phyloP scores from a whole-genome alignment of 2,888 invertebrate species.

The Romanomermis culicivorax region DNA sequence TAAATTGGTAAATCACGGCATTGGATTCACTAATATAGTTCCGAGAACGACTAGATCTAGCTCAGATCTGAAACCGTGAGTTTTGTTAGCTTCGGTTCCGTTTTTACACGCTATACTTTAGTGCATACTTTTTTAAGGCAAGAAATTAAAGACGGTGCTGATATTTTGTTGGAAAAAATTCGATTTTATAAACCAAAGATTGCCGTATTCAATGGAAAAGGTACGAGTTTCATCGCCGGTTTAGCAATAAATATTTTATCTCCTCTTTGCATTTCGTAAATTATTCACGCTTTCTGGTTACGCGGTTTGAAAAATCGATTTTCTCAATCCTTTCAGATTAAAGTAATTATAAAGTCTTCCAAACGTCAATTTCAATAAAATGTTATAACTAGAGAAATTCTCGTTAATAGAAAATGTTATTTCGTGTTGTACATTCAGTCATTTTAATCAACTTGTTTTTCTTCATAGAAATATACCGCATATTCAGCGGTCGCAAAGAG shows the following conservation, averaged over 20 bases:
- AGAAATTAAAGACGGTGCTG: constrained; percentile 42
- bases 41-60: constrained; percentile 81
- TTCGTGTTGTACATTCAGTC: no score
- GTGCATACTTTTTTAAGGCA: constrained; percentile 22
- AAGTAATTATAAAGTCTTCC: no score
- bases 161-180: constrained; percentile 65
- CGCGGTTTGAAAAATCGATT: no score
- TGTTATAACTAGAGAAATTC: no score
- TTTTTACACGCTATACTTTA: not conserved
- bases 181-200: constrained; percentile 80
- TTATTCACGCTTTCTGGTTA: no score
- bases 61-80: constrained; percentile 54
- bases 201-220: constrained; percentile 92
- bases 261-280: not conserved
- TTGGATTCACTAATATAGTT: constrained; percentile 96
- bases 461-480: constrained; percentile 56
- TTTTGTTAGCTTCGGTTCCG: not conserved
- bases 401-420: no score
- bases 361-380: no score
- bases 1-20: constrained; percentile 71
- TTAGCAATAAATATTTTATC: constrained; percentile 2
- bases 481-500: constrained; percentile 88
- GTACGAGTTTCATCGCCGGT: constrained; percentile 30
- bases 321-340: no score
- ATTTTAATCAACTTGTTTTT: no score